Percentiles rank a stretch among this genome's conserved stretches.
Evolutionary conservation across 2,797 vertebrate species (phyloP).

Genomic region (Loriculus beryllinus): DNA sequence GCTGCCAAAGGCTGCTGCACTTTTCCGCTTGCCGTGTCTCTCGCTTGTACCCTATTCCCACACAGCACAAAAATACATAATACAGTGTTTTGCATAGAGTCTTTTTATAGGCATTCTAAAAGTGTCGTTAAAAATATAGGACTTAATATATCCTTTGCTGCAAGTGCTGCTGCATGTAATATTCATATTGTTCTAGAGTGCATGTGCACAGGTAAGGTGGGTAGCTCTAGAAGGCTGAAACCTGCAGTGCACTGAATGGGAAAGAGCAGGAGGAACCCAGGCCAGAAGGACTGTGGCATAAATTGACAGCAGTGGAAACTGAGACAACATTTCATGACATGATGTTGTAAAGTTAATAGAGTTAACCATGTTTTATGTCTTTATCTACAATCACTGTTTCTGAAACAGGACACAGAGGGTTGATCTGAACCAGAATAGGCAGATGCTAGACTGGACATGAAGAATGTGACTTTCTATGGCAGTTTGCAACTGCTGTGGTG

Average conservation of each 20-base stretch:
- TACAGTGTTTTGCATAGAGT: not conserved
- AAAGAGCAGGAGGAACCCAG: not conserved
- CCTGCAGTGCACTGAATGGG: not conserved
- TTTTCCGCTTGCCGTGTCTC: not conserved
- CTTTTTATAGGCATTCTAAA: conserved; percentile 55
- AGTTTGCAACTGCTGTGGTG: not conserved
- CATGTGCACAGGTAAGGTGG: not conserved
- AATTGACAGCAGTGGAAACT: not conserved
- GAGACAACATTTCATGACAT: not conserved
- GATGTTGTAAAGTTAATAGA: conserved; percentile 1
- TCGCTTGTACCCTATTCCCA: not conserved
- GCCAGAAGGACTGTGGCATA: not conserved
- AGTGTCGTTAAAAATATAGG: conserved; percentile 45
- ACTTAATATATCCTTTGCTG: conserved; percentile 32
- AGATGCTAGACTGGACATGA: not conserved
- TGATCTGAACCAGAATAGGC: not conserved
- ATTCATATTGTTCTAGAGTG: conserved; percentile 7
- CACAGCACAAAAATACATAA: not conserved
- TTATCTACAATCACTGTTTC: not conserved
- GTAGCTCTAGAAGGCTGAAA: not conserved
- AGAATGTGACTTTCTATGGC: not conserved
- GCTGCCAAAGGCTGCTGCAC: conserved; percentile 10
- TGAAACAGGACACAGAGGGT: not conserved
- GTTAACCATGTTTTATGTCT: conserved; percentile 2
- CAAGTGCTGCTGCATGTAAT: conserved; percentile 15